Base-by-base conservation (phyloP, 2,113 vertebrate genomes). In the Scalopus aquaticus region DNA sequence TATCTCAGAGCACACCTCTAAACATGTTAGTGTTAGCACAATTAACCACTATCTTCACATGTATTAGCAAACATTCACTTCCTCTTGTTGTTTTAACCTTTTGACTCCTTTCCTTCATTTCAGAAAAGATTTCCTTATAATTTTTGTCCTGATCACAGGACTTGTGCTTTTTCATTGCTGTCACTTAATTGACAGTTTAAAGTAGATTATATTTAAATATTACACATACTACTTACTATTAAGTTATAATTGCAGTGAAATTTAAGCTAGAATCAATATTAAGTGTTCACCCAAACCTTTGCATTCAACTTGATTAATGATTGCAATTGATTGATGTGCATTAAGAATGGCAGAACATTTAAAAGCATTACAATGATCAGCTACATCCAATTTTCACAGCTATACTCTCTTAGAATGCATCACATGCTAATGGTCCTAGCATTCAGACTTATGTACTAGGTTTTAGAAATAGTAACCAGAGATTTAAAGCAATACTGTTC, bases 281-380 rank as follows among this genome's bases (percentile, higher is more conserved):
- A 96, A 94, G 4, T 20, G 22, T 92, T 97, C 88, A 73, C 20
- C 89, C 58, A 86, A 95, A 90, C 76, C 60, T 88, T 24, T 86
- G 89, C 93, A 95, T 91, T 80, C 74, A 12, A 73, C 65, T 96
- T 96, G 95, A 98, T 94, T 96, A 94, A 95, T 84, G 93, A 72
- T 83, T 97, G 62, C 67, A 96, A 58, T 60, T 88, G 83, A 94
- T 90, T 78, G 95, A 64, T 83, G 62, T 94, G 93, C 97, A 96
- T 97, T 96, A 90, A 87, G 96, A 98, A 88, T 98, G 97, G 85
- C 94, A 95, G 95, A 69, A 56, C 92, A 93, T 85, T 97, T 97
- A 92, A 92, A 96, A 96, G 7, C 51, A 93, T 79, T 65, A 8
- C 4, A 94, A 54, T 72, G 76, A 95, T 88, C 80, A 93, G 26